A percentile compares a stretch with the other conserved stretches of the same genome.
phyloP scores from a whole-genome alignment of 2,888 invertebrate genomes.

The Anthophora plumipes region DNA sequence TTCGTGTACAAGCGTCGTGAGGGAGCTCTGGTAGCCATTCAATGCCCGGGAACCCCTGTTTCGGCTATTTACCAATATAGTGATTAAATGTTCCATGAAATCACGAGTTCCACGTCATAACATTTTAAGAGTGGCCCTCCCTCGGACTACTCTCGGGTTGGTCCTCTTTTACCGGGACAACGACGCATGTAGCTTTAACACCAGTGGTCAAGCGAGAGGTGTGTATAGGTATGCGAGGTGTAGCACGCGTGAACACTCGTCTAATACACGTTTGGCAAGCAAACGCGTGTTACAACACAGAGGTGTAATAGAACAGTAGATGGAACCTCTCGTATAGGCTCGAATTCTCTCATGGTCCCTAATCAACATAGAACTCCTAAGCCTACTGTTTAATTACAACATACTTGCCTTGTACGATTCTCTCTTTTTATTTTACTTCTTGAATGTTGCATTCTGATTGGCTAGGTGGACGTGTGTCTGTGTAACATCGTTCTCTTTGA shows the following conservation, averaged over 20 bases:
- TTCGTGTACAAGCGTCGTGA: background rate
- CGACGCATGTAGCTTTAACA: constrained; percentile 72
- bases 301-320: no score
- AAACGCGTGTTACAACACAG: no score
- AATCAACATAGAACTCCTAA: constrained; percentile 79
- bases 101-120: constrained; percentile 84
- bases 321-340: constrained; percentile 67
- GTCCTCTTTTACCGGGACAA: constrained; percentile 56
- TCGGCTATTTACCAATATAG: constrained; percentile 81
- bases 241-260: constrained; percentile 42
- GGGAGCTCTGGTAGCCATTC: background rate
- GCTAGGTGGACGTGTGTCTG: constrained; percentile 25
- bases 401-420: constrained; percentile 70
- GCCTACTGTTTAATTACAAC: constrained; percentile 81
- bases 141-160: constrained; percentile 34
- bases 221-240: constrained; percentile 65
- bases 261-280: constrained; percentile 7
- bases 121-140: constrained; percentile 81
- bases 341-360: constrained; percentile 80
- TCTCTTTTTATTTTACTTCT: constrained; percentile 56
- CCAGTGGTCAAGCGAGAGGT: constrained; percentile 73
- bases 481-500: constrained; percentile 25
- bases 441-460: constrained; percentile 35
- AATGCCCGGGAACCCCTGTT: constrained; percentile 70
- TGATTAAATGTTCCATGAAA: constrained; percentile 84